Base-by-base conservation (phyloP, 1,140 invertebrate species). In the Tetragnatha versicolor region DNA sequence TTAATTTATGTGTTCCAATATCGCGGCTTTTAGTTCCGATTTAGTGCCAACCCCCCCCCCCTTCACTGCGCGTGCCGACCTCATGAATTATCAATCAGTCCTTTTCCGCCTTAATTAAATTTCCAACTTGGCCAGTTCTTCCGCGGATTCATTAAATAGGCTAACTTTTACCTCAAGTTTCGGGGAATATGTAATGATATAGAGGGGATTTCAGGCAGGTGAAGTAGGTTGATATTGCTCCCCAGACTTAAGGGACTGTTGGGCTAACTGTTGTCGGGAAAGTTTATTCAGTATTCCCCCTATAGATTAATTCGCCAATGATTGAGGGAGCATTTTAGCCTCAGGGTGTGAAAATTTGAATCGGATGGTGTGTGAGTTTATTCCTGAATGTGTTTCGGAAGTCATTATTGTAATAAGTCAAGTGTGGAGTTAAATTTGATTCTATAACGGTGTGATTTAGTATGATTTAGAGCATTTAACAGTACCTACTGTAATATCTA, bases 1-100 rank as follows among this genome's bases (percentile, higher is more conserved):
- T 72, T 72, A 72, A 72, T 72, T 72, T 72, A 72, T 72, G 69
- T 72, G 69, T 72, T 72, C 69, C 69, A 72, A 72, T 72, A 72
- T 72, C 69, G 7, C 39, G 35, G 53, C 69, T 58, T 72, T 72
- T 72, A 72, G 69, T 72, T 51, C 66, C 69, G 51, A 72, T 72
- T 72, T 72, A 72, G 35, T 58, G 53, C 51, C 33, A 33, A 33
- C 60, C 33, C 20, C 20, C 3, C 51, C 51, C 69, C 27, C 31
- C 33, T n/a, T 58, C 47, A 51, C 33, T 53, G 6, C 53, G 25
- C 35, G 69, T 66, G 63, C 42, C 42, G 37, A 31, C 35, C 69
- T 72, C 69, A 72, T 72, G 69, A 72, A 72, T 72, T 72, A 72
- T 72, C 69, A 72, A 72, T 72, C 69, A 72, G 69, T 53, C 35